phyloP scores from a whole-genome alignment of 2,888 invertebrate genomes.

The Alsophila aescularia region DNA sequence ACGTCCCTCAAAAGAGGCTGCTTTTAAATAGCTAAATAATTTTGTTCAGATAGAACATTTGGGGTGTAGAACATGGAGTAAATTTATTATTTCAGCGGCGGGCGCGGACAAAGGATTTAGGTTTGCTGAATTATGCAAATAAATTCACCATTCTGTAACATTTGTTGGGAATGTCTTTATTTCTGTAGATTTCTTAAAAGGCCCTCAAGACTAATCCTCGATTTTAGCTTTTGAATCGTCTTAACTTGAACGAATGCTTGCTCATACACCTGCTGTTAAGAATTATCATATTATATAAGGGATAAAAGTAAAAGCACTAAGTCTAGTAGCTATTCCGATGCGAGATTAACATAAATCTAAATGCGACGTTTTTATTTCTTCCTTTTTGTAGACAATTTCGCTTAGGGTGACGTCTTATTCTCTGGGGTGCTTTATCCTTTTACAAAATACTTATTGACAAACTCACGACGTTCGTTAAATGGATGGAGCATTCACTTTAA shows the following conservation, averaged over 20 bases:
- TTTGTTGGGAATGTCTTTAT: conserved; percentile 83
- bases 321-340: conserved; percentile 40
- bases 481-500: conserved; percentile 21
- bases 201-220: conserved; percentile 70
- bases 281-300: conserved; percentile 51
- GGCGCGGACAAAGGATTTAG: conserved; percentile 81
- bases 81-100: conserved; percentile 80
- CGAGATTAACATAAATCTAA: conserved; percentile 51
- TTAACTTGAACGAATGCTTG: conserved; percentile 58
- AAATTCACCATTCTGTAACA: conserved; percentile 84
- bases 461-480: conserved; percentile 24
- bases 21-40: conserved; percentile 75
- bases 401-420: conserved; percentile 37
- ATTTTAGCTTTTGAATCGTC: conserved; percentile 70
- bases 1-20: conserved; percentile 54
- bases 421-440: conserved; percentile 30
- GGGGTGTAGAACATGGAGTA: conserved; percentile 76
- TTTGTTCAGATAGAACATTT: conserved; percentile 73
- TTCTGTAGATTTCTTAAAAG: conserved; percentile 80
- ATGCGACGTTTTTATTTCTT: conserved; percentile 47
- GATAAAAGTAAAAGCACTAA: conserved; percentile 45
- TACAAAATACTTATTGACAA: conserved; percentile 28
- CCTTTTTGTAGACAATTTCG: conserved; percentile 41
- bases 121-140: conserved; percentile 83
- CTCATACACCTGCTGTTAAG: conserved; percentile 54